phyloP scores from a whole-genome alignment of 2,888 invertebrate genomes.

The Chrysolina haemoptera region DNA sequence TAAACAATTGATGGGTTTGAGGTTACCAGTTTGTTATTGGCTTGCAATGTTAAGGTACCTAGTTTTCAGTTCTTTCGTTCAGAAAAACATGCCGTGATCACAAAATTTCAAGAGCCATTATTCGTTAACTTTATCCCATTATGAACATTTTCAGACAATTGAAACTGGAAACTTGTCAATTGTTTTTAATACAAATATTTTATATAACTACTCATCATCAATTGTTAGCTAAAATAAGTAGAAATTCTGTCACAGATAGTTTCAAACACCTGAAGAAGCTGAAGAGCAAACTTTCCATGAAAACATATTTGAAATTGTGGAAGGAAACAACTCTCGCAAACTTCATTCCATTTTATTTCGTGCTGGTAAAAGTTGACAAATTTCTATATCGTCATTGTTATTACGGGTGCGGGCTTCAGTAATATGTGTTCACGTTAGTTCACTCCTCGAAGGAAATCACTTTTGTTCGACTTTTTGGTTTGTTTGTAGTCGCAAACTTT shows the following conservation, averaged over 20 bases:
- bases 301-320: not conserved
- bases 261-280: not conserved
- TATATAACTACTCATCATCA: too few relatives aligned
- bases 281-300: not conserved
- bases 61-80: too few relatives aligned
- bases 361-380: conserved; percentile 8
- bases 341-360: not conserved
- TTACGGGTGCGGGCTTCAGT: not conserved
- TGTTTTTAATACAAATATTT: too few relatives aligned
- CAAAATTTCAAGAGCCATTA: too few relatives aligned
- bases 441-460: not conserved
- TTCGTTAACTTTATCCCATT: too few relatives aligned
- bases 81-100: too few relatives aligned
- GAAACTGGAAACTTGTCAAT: too few relatives aligned
- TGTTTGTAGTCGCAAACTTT: conserved; percentile 7
- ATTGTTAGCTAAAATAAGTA: too few relatives aligned
- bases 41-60: too few relatives aligned
- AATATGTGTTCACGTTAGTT: not conserved
- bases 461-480: not conserved
- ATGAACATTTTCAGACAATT: too few relatives aligned
- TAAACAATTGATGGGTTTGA: too few relatives aligned
- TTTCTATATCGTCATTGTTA: conserved; percentile 11
- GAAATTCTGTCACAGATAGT: not conserved
- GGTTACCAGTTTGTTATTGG: too few relatives aligned
- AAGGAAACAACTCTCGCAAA: not conserved